Evolutionary conservation across 2,888 invertebrate species (phyloP).

Genomic region (Dryobotodes eremita): DNA sequence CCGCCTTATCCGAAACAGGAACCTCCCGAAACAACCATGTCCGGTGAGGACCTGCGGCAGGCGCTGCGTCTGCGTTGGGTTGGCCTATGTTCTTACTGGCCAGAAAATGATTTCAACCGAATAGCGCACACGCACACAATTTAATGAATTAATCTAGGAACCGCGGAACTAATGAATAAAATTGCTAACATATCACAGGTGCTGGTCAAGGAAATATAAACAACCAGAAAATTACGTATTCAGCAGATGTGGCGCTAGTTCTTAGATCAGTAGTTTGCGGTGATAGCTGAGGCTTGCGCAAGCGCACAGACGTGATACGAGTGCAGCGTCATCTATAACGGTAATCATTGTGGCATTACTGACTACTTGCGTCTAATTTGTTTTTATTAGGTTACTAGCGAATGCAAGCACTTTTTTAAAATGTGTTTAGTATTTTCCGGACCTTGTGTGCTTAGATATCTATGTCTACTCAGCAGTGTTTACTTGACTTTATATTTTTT

Average conservation of each 20-base stretch:
- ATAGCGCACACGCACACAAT: neutral
- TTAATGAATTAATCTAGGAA: neutral
- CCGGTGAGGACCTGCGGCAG: too few relatives aligned
- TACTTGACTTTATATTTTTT: too few relatives aligned
- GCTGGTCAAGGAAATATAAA: conserved; percentile 44
- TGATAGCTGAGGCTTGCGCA: conserved; percentile 53
- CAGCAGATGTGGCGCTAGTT: conserved; percentile 42
- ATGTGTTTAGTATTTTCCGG: neutral
- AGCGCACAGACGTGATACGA: conserved; percentile 44
- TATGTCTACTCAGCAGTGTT: too few relatives aligned
- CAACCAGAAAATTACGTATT: conserved; percentile 44
- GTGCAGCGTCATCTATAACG: conserved; percentile 50
- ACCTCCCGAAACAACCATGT: too few relatives aligned
- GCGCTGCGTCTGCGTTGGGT: neutral
- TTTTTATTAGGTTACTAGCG: conserved; percentile 15
- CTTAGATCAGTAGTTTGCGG: conserved; percentile 56
- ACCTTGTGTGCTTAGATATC: too few relatives aligned
- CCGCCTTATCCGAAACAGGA: too few relatives aligned
- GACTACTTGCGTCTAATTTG: neutral
- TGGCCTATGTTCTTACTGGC: neutral
- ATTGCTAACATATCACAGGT: conserved; percentile 3
- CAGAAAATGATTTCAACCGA: neutral
- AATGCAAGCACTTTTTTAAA: neutral
- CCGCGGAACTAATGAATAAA: neutral
- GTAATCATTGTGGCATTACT: conserved; percentile 12